Evolutionary conservation across 1,140 invertebrate species (phyloP), one percentile per base, ranked within the genome.

Genomic region (Drosophila grimshawi): DNA sequence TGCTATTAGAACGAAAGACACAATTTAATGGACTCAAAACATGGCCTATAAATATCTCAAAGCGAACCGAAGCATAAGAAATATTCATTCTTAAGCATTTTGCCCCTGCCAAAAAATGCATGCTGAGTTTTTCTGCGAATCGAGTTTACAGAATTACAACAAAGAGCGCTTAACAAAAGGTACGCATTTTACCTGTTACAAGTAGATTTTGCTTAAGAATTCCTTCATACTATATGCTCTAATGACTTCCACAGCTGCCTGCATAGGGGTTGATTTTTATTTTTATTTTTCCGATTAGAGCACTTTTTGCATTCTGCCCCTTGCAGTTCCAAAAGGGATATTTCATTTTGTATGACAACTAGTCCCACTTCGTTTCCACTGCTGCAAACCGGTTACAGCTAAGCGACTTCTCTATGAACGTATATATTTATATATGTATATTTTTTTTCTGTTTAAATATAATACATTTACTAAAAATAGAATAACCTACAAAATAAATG

Each of bases 241-340:
- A 78, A 60, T 74, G 48, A 49, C 39, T 66, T 60, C 53, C 5
- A 27, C 51, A 64, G 41, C 68, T 49, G 49, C 48, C 5, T 0
- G 8, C n/a, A 6, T 77, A 49, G 68, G 49, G 81, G 81, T 59
- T 76, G 78, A 8, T 59, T 72, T 19, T 19, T 19, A 19, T 19
- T 19, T 19, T 19, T 53, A 41, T 53, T 51, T 75, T 78, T 83
- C 81, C 81, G 74, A 85, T 85, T 62, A 85, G 81, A 85, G 67
- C 59, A 29, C 5, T 2, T 29, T 43, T 43, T 45, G 39, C 35
- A 10, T 41, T 35, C 3, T 29, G 5, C 57, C 43, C 29, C 32
- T 33, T n/a, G 3, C 32, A 49, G 1, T 73, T 61, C 56, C 29
- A 48, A 68, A 75, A 59, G 29, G 45, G 45, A 57, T 5, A 41